phyloP scores from a whole-genome alignment of 2,797 vertebrate species.

The Pseudochirops cupreus region DNA sequence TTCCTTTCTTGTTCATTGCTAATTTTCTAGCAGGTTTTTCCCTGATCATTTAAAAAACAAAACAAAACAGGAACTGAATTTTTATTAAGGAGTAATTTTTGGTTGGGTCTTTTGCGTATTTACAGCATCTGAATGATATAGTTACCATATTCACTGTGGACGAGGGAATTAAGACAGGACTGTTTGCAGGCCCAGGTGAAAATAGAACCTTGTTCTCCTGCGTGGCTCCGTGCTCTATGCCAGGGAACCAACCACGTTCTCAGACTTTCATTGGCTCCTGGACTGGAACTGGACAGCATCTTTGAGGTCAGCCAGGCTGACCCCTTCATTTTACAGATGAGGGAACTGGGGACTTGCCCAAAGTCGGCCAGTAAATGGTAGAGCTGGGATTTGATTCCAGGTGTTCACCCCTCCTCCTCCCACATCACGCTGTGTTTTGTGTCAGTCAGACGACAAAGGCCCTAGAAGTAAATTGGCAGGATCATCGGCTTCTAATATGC shows the following conservation, averaged over 20 bases:
- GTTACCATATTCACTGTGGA: neutral
- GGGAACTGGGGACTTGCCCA: neutral
- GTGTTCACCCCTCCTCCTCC: neutral
- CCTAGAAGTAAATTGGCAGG: neutral
- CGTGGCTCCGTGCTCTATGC: conserved; percentile 21
- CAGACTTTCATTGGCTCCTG: neutral
- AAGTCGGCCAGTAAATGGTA: neutral
- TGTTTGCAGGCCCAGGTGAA: neutral
- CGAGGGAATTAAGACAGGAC: neutral
- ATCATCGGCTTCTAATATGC: neutral
- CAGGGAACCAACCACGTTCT: neutral
- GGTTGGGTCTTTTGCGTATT: conserved; percentile 12
- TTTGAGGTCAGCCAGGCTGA: neutral
- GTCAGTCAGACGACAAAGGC: neutral
- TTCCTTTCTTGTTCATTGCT: conserved; percentile 12
- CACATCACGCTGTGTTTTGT: neutral
- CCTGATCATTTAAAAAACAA: neutral
- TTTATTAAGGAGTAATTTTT: neutral
- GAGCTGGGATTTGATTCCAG: neutral
- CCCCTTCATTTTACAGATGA: neutral
- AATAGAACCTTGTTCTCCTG: conserved; percentile 11
- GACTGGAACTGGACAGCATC: neutral
- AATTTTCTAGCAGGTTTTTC: conserved; percentile 20
- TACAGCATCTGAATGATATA: neutral
- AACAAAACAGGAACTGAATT: neutral